A percentile compares a stretch with the other conserved stretches of the same genome.
Evolutionary conservation across 1,140 invertebrate species (phyloP).

Genomic region (Drosophila chauvacae): DNA sequence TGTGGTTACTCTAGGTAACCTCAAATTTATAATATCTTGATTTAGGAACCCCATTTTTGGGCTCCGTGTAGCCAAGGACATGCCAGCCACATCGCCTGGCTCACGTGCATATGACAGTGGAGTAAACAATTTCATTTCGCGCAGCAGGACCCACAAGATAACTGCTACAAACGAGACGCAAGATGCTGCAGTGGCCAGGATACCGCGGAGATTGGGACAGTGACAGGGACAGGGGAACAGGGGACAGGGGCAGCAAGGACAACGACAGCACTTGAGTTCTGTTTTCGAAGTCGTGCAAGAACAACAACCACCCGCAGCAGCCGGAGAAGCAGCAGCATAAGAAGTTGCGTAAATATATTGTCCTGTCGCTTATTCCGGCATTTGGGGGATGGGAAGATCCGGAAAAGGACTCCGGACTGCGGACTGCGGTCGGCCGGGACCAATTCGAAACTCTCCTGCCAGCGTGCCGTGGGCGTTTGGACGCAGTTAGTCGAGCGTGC

Average conservation of each 20-base stretch:
- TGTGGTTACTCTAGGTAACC: no score
- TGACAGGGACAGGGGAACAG: background rate
- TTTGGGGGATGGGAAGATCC: slow-evolving; percentile 13
- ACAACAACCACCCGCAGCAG: slow-evolving; percentile 58
- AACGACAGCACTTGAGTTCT: slow-evolving; percentile 70
- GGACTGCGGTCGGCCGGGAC: slow-evolving; percentile 48
- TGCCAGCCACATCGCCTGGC: slow-evolving; percentile 45
- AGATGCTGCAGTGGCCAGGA: slow-evolving; percentile 69
- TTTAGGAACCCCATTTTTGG: no score
- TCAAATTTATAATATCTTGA: no score
- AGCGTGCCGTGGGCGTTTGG: slow-evolving; percentile 55
- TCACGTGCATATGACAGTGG: slow-evolving; percentile 82
- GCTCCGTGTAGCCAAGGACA: slow-evolving; percentile 6
- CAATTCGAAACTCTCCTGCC: slow-evolving; percentile 37
- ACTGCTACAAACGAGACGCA: slow-evolving; percentile 80
- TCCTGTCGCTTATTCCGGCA: slow-evolving; percentile 66
- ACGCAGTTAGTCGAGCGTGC: slow-evolving; percentile 78
- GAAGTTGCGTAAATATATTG: slow-evolving; percentile 83
- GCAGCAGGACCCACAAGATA: slow-evolving; percentile 75
- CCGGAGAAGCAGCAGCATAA: slow-evolving; percentile 52
- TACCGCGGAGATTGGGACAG: background rate
- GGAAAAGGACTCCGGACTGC: slow-evolving; percentile 22
- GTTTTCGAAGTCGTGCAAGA: slow-evolving; percentile 49
- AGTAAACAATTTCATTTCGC: slow-evolving; percentile 82
- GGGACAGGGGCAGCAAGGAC: slow-evolving; percentile 25